Conservation (phyloP, 2,888 invertebrate species). For the Nesidiocoris tenuis region DNA sequence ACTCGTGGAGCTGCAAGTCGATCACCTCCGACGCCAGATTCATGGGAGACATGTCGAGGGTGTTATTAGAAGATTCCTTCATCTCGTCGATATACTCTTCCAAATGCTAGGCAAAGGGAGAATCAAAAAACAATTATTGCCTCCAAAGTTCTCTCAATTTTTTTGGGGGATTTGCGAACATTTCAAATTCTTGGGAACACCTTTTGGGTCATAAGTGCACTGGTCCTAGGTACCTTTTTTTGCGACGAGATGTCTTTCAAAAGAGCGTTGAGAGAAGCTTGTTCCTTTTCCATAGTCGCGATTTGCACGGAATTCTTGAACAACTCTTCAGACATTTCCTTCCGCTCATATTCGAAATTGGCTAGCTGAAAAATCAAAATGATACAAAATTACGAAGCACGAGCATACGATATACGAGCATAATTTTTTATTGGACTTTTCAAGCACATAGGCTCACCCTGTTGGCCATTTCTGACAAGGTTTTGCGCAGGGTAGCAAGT, state of each 20-base stretch:
- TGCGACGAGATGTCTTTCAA: not conserved
- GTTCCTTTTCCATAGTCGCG: not conserved
- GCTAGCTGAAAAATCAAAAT: not conserved
- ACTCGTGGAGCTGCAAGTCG: constrained; percentile 34
- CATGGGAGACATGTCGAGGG: not conserved
- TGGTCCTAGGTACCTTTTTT: not conserved
- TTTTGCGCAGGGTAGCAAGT: not conserved
- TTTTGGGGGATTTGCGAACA: too few species aligned
- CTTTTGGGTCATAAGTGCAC: too few species aligned
- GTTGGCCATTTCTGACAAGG: not conserved
- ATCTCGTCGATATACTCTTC: not conserved
- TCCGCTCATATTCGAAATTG: not conserved
- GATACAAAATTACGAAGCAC: too few species aligned
- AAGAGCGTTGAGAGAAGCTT: not conserved
- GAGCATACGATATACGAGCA: too few species aligned
- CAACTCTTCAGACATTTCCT: not conserved
- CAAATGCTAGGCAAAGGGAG: not conserved
- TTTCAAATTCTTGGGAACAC: too few species aligned
- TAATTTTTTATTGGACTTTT: too few species aligned
- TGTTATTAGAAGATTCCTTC: not conserved
- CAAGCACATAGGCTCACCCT: too few species aligned
- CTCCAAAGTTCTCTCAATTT: too few species aligned
- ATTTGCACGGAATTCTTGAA: not conserved
- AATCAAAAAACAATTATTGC: not conserved
- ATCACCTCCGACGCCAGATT: constrained; percentile 31